Percentiles rank a stretch among this genome's conserved stretches.
These are phyloP conservation scores for Notospermus geniculatus DNA, from an alignment of 1,140 invertebrate genomes.

Conservation along the genomic window DNA sequence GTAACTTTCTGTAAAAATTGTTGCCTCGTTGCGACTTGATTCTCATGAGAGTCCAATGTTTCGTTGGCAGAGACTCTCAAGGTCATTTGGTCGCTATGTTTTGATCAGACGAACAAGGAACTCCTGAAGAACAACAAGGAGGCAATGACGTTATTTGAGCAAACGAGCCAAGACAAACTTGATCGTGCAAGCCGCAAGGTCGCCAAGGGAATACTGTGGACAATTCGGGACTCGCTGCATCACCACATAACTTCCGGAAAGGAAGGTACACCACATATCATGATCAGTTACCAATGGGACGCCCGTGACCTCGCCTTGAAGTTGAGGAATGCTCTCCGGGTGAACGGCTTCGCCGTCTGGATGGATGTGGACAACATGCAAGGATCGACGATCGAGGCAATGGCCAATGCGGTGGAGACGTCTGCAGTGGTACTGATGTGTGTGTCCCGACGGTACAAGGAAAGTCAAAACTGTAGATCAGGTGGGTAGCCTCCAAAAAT, in stretches of 20 bases:
- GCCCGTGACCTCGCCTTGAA: conserved; percentile 27
- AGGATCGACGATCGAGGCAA: conserved; percentile 44
- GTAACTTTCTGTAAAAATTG: too few species aligned
- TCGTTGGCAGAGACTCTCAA: conserved; percentile 1
- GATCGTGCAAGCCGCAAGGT: background rate
- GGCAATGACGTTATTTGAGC: background rate
- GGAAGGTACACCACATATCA: conserved; percentile 25
- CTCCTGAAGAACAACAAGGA: background rate
- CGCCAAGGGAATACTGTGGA: conserved; percentile 3
- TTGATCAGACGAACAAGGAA: background rate
- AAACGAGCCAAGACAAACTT: background rate
- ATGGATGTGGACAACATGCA: conserved; percentile 43
- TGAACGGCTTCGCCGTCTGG: conserved; percentile 32
- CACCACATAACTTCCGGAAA: too few species aligned
- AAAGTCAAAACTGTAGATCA: conserved; percentile 47
- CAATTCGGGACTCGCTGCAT: too few species aligned
- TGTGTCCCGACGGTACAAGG: conserved; percentile 49
- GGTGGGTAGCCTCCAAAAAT: conserved; percentile 25
- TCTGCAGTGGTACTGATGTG: conserved; percentile 41
- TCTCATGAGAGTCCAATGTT: too few species aligned
- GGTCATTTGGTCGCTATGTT: conserved; percentile 4
- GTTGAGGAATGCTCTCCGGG: conserved; percentile 17
- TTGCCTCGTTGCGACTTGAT: too few species aligned
- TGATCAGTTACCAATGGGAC: conserved; percentile 43
- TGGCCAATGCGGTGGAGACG: conserved; percentile 49